These are phyloP conservation scores for Eonycteris spelaea DNA, from an alignment of 2,113 vertebrate genomes.

Conservation along the genomic window DNA sequence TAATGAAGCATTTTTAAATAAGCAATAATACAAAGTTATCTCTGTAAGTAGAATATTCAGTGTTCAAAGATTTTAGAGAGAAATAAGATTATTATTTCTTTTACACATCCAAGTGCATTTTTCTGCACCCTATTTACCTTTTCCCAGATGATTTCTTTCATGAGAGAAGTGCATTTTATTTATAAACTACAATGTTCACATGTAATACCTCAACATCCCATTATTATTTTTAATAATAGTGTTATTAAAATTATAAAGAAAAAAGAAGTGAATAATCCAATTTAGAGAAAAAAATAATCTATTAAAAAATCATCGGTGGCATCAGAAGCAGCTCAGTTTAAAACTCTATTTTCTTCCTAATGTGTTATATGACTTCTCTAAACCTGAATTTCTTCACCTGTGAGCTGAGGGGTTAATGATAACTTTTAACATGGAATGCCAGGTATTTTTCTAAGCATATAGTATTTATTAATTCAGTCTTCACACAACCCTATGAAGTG, in stretches of 20 bases:
- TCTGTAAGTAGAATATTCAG: neutral
- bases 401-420: neutral
- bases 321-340: neutral
- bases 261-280: neutral
- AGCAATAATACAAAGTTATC: neutral
- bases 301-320: neutral
- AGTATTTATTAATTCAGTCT: neutral
- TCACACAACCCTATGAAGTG: neutral
- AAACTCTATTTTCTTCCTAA: neutral
- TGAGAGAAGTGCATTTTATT: neutral
- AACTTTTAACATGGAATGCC: neutral
- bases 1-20: neutral
- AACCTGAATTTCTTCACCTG: neutral
- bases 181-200: neutral
- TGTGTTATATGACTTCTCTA: neutral
- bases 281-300: neutral
- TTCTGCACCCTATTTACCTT: neutral
- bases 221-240: neutral
- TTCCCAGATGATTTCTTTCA: neutral
- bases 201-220: neutral
- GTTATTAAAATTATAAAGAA: neutral
- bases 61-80: neutral
- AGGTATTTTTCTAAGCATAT: neutral
- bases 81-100: neutral
- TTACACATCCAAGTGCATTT: neutral